A percentile compares a stretch with the other conserved stretches of the same genome.
phyloP scores from a whole-genome alignment of 2,797 vertebrate species.

The Adelosebastes latens region DNA sequence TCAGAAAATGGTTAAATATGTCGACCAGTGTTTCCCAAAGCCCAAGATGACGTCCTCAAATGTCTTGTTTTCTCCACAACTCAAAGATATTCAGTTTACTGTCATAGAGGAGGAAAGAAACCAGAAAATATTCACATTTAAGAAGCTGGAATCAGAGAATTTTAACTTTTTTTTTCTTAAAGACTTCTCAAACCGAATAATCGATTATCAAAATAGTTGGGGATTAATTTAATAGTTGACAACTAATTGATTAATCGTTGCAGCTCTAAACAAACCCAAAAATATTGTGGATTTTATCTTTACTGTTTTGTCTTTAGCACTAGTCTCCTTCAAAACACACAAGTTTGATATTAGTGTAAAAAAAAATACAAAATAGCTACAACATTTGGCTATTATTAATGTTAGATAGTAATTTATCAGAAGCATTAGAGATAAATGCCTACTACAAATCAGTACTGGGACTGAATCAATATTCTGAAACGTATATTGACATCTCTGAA shows the following conservation, averaged over 20 bases:
- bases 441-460: not conserved
- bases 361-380: not conserved
- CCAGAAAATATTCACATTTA: too few relatives aligned
- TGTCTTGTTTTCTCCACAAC: too few relatives aligned
- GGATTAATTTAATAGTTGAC: accelerated
- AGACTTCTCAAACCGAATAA: too few relatives aligned
- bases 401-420: not conserved
- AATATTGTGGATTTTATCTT: accelerated
- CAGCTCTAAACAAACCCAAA: not conserved
- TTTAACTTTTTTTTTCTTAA: too few relatives aligned
- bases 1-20: too few relatives aligned
- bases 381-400: not conserved
- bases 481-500: not conserved
- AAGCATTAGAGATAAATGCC: not conserved
- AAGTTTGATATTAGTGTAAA: not conserved
- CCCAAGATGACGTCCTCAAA: too few relatives aligned
- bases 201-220: accelerated
- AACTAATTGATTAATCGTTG: accelerated
- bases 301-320: not conserved
- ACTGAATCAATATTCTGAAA: not conserved
- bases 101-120: too few relatives aligned
- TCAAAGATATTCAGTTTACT: too few relatives aligned
- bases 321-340: not conserved
- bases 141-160: too few relatives aligned
- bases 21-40: accelerated